phyloP scores from a whole-genome alignment of 2,797 vertebrate genomes.

The Ara ararauna region DNA sequence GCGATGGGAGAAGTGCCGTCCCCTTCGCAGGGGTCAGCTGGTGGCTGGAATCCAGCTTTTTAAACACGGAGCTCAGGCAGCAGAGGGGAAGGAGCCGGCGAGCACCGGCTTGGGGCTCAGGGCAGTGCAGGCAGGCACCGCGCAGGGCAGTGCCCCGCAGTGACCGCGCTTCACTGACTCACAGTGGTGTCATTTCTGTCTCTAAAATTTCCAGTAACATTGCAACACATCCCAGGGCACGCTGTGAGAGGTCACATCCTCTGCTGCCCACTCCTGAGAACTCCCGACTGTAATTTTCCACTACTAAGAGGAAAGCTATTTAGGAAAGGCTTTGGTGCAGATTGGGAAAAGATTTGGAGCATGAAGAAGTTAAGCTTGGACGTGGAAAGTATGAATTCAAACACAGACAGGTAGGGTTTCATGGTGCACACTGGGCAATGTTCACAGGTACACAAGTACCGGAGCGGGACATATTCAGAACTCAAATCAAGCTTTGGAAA shows the following conservation, averaged over 20 bases:
- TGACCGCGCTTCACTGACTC: background rate
- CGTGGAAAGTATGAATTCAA: fast-evolving
- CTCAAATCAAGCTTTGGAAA: background rate
- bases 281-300: background rate
- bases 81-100: background rate
- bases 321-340: background rate
- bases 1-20: background rate
- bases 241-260: background rate
- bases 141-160: background rate
- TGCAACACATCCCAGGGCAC: background rate
- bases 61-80: fast-evolving
- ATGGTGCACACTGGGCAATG: fast-evolving
- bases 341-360: background rate
- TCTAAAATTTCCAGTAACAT: background rate
- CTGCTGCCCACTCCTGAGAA: background rate
- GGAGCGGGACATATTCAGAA: too few species aligned
- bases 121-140: fast-evolving
- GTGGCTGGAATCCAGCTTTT: background rate
- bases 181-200: background rate
- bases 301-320: background rate
- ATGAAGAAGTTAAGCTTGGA: background rate
- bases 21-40: background rate
- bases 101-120: fast-evolving
- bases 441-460: too few species aligned
- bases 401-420: background rate